Conservation (phyloP, 2,888 invertebrate species). For the Allygus modestus region DNA sequence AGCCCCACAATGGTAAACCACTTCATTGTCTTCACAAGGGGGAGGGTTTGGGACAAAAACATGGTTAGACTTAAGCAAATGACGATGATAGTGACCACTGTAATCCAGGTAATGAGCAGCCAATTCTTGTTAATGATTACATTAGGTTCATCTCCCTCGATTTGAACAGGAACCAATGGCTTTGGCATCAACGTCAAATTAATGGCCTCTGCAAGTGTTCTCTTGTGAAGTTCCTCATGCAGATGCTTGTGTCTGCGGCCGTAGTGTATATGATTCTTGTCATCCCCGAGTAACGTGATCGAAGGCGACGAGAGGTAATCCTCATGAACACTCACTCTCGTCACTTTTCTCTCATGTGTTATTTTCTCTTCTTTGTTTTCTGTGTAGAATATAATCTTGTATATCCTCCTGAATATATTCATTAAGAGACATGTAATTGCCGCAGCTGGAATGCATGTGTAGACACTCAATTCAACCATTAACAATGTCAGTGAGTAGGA, state of each 20-base stretch:
- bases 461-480: too few relatives aligned
- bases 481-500: too few relatives aligned
- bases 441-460: neutral
- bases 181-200: too few relatives aligned
- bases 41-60: neutral
- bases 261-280: too few relatives aligned
- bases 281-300: too few relatives aligned
- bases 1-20: neutral
- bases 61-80: neutral
- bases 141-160: neutral
- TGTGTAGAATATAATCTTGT: too few relatives aligned
- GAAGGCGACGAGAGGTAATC: too few relatives aligned
- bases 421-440: neutral
- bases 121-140: neutral
- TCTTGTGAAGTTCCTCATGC: neutral
- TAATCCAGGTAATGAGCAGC: neutral
- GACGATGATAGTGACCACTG: neutral
- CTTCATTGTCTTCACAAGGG: neutral
- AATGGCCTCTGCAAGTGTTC: neutral
- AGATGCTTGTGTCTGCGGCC: too few relatives aligned
- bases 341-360: too few relatives aligned
- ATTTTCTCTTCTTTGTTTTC: too few relatives aligned
- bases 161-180: neutral
- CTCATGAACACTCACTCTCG: too few relatives aligned
- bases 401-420: too few relatives aligned